Evolutionary conservation across 2,888 invertebrate species (phyloP), one percentile per base, ranked within the genome.

Genomic region (Cyclophora punctaria): DNA sequence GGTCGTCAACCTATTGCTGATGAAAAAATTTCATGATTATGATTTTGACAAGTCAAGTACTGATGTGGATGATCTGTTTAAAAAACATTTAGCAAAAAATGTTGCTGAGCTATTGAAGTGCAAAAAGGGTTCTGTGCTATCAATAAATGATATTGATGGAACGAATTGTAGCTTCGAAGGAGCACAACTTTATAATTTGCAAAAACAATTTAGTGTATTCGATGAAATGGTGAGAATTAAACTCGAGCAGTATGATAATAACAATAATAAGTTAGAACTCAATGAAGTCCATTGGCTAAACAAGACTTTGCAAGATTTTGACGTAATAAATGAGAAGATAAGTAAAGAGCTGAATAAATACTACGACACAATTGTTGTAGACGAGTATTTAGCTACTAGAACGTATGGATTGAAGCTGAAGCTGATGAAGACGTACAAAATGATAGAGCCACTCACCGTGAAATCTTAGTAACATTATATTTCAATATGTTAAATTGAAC

Each of bases 1-100:
- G 1, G 84, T 91, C 0, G 65, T 92, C 3, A 91, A 91, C 75
- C 75, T 94, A 50, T 69, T 91, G 4, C 64, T 90, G 4, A 72
- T 91, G 7, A 62, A 75, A 52, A 80, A 71, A 43, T 80, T 78
- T 53, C 77, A 63, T 58, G 48, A 57, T 3, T 73, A 74, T 0
- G 52, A 64, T 3, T 44, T 56, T 5, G 41, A 59, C 5, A 43
- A 20, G 20, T 20, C 20, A 20, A 7, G 50, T 20, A 42, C 56
- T 47, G 41, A 52, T 7, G 41, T 62, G 3, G 59, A 59, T 44
- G 47, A 58, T 0, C 70, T 75, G 41, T 73, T 59, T 34, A 44
- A 51, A 0, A 64, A 59, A 46, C 58, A 71, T 42, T 48, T 80
- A 20, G 20, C 20, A 20, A 20, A 20, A 20, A 20, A 20, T 20